These are phyloP conservation scores for Microctenopoma steveboyesi DNA, from an alignment of 2,797 vertebrate genomes.

Conservation along the genomic window DNA sequence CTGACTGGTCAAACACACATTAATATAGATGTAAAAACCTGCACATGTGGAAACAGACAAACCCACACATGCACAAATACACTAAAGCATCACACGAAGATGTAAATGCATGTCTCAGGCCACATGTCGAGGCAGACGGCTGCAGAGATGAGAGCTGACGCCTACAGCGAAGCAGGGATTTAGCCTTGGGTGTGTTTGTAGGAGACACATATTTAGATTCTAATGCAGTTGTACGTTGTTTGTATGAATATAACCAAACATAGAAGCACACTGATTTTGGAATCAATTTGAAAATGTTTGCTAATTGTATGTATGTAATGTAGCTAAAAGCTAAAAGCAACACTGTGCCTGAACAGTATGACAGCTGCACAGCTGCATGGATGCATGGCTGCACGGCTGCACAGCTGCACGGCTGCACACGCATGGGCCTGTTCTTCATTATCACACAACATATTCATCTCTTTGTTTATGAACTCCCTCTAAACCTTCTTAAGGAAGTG, in stretches of 20 bases:
- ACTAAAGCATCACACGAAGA: background rate
- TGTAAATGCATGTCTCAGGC: background rate
- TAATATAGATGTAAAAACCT: background rate
- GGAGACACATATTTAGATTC: conserved; percentile 19
- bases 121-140: background rate
- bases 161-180: conserved; percentile 32
- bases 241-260: conserved; percentile 1
- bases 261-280: too few relatives aligned
- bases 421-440: too few relatives aligned
- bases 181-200: conserved; percentile 20
- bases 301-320: too few relatives aligned
- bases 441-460: too few relatives aligned
- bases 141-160: conserved; percentile 28
- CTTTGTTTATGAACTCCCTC: too few relatives aligned
- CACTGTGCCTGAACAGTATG: too few relatives aligned
- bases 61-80: background rate
- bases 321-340: too few relatives aligned
- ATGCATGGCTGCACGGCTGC: too few relatives aligned
- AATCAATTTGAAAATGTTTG: too few relatives aligned
- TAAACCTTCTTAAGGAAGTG: too few relatives aligned
- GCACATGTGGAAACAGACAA: background rate
- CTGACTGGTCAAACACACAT: conserved; percentile 35
- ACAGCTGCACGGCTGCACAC: too few relatives aligned
- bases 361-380: too few relatives aligned
- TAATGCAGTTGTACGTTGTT: conserved; percentile 10